Percentiles rank a stretch among this genome's conserved stretches.
Evolutionary conservation across 1,140 invertebrate species (phyloP).

Genomic region (Bombus consobrinus): DNA sequence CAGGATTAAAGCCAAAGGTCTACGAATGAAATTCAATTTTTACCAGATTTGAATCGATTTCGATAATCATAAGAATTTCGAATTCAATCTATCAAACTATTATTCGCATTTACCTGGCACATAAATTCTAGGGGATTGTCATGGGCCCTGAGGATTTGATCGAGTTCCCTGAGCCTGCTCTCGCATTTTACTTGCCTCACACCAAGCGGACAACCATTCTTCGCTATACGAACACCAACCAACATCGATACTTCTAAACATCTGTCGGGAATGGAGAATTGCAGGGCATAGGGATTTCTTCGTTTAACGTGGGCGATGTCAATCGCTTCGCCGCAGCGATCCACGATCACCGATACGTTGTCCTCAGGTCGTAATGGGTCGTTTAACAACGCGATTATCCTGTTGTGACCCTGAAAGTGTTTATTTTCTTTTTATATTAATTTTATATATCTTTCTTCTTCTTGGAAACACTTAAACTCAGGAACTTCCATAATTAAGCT

Average conservation of each 20-base stretch:
- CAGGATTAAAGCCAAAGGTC: conserved; percentile 90
- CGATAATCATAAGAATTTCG: neutral
- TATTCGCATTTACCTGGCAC: conserved; percentile 87
- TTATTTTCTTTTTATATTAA: too few species aligned
- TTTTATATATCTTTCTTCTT: neutral
- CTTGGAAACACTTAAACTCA: neutral
- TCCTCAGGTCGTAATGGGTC: conserved; percentile 90
- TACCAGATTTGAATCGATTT: neutral
- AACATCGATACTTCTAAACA: conserved; percentile 92
- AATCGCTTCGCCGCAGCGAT: conserved; percentile 90
- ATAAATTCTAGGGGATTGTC: conserved; percentile 93
- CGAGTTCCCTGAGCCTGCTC: conserved; percentile 90
- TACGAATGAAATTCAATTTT: conserved; percentile 69
- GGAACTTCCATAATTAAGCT: neutral
- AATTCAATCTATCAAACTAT: neutral
- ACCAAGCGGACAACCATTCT: conserved; percentile 90
- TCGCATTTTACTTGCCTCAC: conserved; percentile 92
- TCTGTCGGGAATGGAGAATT: conserved; percentile 90
- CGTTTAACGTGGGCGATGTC: conserved; percentile 89
- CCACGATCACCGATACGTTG: conserved; percentile 88
- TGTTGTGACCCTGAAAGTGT: conserved; percentile 88
- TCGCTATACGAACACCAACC: conserved; percentile 90
- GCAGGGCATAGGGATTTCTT: conserved; percentile 91
- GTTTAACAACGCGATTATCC: conserved; percentile 90
- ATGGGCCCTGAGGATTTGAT: conserved; percentile 89